Percentiles rank a stretch among this genome's conserved stretches.
Conservation (phyloP, 92 coral and sea anemone species). For the Zoanthus sociatus region DNA sequence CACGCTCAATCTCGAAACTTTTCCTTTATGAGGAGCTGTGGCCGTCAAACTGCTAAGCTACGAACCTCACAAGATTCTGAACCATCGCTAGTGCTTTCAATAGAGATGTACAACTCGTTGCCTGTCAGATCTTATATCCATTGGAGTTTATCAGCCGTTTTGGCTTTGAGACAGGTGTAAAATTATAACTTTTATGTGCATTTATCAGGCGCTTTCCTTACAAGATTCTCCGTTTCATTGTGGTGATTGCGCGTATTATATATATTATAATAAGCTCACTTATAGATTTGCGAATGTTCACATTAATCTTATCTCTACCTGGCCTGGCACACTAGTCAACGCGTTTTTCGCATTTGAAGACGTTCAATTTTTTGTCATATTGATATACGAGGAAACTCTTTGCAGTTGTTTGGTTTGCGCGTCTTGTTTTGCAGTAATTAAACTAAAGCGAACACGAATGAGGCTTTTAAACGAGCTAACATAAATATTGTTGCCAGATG, state of each 20-base stretch:
- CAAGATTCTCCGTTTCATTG: not conserved
- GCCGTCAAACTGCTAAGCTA: not conserved
- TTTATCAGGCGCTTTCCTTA: not conserved
- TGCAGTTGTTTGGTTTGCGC: not conserved
- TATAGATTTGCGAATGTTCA: constrained; percentile 1
- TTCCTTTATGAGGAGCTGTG: not conserved
- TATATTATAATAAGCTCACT: constrained; percentile 6
- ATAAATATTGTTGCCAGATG: not conserved
- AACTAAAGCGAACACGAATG: not conserved
- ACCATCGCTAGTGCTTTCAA: not conserved
- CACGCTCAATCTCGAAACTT: not conserved
- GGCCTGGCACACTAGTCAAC: not conserved
- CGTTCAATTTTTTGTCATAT: not conserved
- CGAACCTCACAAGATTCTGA: not conserved
- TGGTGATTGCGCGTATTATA: not conserved
- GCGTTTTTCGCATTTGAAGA: not conserved
- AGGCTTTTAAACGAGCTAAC: not conserved
- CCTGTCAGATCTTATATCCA: not conserved
- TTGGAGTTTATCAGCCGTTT: constrained; percentile 10
- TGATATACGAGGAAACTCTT: not conserved
- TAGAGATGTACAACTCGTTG: not conserved
- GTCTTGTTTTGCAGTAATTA: not conserved
- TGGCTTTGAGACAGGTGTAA: constrained; percentile 23
- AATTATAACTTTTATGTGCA: not conserved
- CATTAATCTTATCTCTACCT: not conserved